Evolutionary conservation across 2,888 invertebrate genomes (phyloP), one percentile per base, ranked within the genome.

Genomic region (Toxonevra muliebris): DNA sequence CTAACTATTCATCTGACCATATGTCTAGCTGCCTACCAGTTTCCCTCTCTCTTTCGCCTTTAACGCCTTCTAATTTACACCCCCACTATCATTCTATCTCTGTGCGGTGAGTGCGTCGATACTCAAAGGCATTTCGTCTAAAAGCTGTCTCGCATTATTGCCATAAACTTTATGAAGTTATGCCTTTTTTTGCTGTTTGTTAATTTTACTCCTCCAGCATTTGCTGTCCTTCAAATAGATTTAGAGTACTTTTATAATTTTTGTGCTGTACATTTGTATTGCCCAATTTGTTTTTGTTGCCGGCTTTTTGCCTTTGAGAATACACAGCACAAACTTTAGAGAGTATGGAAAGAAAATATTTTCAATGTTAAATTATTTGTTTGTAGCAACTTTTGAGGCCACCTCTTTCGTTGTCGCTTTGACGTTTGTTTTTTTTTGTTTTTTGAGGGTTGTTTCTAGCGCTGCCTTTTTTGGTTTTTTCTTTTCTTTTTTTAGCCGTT

Each of bases 341-440:
- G 17, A 17, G 61, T 2, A 61, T 9, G 30, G 30, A 40, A n/a
- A 40, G 53, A 52, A 41, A 43, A 66, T 61, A 61, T 61, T 66
- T 61, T 66, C 66, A 66, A 66, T 55, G 61, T 66, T 57, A 61
- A 55, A 50, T 61, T 60, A 10, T 54, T n/a, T 54, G 13, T 54
- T 19, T n/a, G 54, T 19, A n/a, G 9, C 17, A 15, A 12, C 17
- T 12, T 54, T n/a, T n/a, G 5, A n/a, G 45, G 48, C 13, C 48
- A 48, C 48, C 48, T 15, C 15, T 30, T 30, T 30, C 3, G 30
- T 7, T 30, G 2, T 48, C 8, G 2, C 15, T 15, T n/a, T n/a
- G n/a, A 7, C 15, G 50, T 13, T 48, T 48, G n/a, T n/a, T n/a
- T n/a, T 48, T 54, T 19, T 19, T 5, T 15, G 54, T n/a, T n/a